A percentile compares a stretch with the other conserved stretches of the same genome.
Evolutionary conservation across 2,888 invertebrate species (phyloP).

Genomic region (Tineola bisselliella): DNA sequence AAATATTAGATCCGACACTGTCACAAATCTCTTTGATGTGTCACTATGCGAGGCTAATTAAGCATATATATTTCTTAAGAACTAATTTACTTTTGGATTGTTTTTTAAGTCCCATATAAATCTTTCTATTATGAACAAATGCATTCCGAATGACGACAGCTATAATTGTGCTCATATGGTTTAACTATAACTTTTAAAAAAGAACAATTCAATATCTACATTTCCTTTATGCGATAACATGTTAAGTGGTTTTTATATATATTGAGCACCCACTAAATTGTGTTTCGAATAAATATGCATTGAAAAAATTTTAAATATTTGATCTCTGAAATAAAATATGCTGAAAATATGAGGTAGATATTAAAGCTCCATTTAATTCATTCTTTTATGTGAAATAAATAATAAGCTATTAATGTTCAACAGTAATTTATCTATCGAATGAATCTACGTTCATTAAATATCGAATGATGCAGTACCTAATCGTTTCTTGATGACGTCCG

Average conservation of each 20-base stretch:
- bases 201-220: conserved; percentile 17
- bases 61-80: background rate
- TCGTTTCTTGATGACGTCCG: background rate
- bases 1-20: background rate
- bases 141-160: conserved; percentile 29
- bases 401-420: background rate
- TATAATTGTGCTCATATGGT: conserved; percentile 43
- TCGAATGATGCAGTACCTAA: background rate
- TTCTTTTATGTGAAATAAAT: background rate
- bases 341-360: too few species aligned
- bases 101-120: conserved; percentile 7
- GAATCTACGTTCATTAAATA: background rate
- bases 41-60: background rate
- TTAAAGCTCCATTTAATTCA: too few species aligned
- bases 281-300: too few species aligned
- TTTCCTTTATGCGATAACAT: background rate
- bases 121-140: background rate
- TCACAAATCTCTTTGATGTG: background rate
- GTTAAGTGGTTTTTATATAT: background rate
- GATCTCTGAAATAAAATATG: too few species aligned
- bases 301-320: too few species aligned
- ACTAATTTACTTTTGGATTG: background rate
- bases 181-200: conserved; percentile 30
- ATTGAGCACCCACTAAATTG: too few species aligned
- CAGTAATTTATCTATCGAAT: background rate